Evolutionary conservation across 2,888 invertebrate species (phyloP), one percentile per base, ranked within the genome.

Genomic region (Nomada goodeniana): DNA sequence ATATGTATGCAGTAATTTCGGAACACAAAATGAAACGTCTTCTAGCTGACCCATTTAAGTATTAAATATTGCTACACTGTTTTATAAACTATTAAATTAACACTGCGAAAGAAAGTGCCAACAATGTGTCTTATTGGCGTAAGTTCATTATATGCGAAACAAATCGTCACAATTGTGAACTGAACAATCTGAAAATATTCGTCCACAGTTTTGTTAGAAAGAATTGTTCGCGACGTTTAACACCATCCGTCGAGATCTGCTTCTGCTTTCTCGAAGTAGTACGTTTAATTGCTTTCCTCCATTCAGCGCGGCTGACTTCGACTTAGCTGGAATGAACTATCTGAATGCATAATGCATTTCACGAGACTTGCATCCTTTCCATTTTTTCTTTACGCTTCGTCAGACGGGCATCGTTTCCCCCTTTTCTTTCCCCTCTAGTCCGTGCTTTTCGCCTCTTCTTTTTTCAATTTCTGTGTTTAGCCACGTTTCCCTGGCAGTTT

Each of bases 301-400:
- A 76, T 61, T 84, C 74, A 29, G 53, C 53, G 67, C 57, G 47
- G 13, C 60, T 53, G 53, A 11, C 10, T 57, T 36, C 80, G 55
- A 52, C 83, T 79, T 71, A 83, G 78, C 87, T 85, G 86, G 72
- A 88, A 88, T 87, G 85, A 88, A 87, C 83, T 87, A 84, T 83
- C 87, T 87, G 88, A 88, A 92, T 92, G 90, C 91, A 92, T 92
- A 91, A 91, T 91, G 89, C 91, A 92, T 91, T 90, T 90, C 87
- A 86, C 89, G 88, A 88, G 84, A 86, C 67, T 87, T 83, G 86
- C 83, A 86, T 88, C 84, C 83, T 83, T 86, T 80, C 76, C 81
- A 77, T 85, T 84, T 68, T 79, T 76, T 76, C 75, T 70, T 79
- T 63, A 71, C 44, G 63, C 9, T 26, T 52, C 75, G n/a, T 70